A percentile compares a stretch with the other conserved stretches of the same genome.
Conservation (phyloP, 2,797 vertebrate species). For the Pipistrellus pipistrellus region DNA sequence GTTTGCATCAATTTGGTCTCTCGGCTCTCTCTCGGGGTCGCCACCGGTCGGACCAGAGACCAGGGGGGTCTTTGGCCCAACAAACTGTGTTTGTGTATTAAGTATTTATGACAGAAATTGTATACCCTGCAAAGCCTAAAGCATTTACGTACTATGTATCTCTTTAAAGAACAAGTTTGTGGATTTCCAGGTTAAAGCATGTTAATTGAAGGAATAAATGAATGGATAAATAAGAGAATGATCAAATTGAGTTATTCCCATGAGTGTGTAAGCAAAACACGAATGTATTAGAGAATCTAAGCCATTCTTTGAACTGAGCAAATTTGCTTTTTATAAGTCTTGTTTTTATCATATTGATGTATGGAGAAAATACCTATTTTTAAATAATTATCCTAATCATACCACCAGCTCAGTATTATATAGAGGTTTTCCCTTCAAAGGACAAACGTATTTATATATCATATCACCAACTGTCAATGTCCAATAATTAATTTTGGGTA, state of each 20-base stretch:
- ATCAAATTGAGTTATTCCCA: neutral
- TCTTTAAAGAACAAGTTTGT: neutral
- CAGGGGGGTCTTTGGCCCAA: too few species aligned
- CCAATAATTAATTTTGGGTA: neutral
- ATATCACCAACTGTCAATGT: neutral
- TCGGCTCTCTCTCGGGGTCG: too few species aligned
- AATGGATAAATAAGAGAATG: neutral
- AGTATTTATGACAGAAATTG: neutral
- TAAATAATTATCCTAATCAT: neutral
- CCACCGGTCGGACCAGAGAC: too few species aligned
- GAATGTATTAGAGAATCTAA: neutral
- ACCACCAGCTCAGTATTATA: neutral
- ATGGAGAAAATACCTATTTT: neutral
- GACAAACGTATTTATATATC: neutral
- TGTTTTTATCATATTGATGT: neutral
- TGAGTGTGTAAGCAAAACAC: neutral
- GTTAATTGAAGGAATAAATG: conserved; percentile 1
- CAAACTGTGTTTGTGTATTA: neutral
- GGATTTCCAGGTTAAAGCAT: neutral
- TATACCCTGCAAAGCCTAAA: neutral
- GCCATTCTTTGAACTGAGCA: neutral
- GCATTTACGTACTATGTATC: neutral
- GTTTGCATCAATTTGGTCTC: too few species aligned
- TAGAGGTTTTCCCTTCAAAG: neutral
- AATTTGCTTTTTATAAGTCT: neutral